A percentile compares a stretch with the other conserved stretches of the same genome.
phyloP scores from a whole-genome alignment of 1,140 invertebrate genomes.

The Babylonia areolata region DNA sequence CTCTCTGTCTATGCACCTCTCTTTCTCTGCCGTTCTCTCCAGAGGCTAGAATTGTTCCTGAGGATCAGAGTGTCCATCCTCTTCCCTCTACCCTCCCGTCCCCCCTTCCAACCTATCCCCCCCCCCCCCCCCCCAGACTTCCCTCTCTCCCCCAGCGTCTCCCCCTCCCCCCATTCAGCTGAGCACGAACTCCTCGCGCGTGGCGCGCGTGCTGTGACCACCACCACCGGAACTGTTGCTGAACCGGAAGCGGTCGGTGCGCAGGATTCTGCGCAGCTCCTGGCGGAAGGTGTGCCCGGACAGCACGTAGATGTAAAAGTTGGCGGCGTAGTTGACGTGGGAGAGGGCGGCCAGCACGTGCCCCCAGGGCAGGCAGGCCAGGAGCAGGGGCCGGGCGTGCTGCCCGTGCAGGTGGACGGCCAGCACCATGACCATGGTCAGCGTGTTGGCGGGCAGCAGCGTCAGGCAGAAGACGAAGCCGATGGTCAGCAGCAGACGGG shows the following conservation, averaged over 20 bases:
- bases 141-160: too few relatives aligned
- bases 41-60: too few relatives aligned
- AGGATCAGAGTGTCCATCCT: too few relatives aligned
- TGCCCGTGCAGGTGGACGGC: conserved; percentile 12
- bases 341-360: conserved; percentile 54
- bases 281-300: conserved; percentile 66
- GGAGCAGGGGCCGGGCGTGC: conserved; percentile 18
- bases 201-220: conserved; percentile 26
- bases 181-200: conserved; percentile 32
- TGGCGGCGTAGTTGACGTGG: conserved; percentile 64
- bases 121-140: too few relatives aligned
- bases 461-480: conserved; percentile 66
- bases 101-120: too few relatives aligned
- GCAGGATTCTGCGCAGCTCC: conserved; percentile 61
- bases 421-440: conserved; percentile 58
- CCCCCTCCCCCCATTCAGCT: neutral
- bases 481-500: conserved; percentile 64
- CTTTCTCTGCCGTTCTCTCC: too few relatives aligned
- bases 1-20: too few relatives aligned
- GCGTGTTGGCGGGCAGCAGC: conserved; percentile 60
- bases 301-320: conserved; percentile 69
- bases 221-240: neutral
- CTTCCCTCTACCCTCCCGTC: too few relatives aligned
- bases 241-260: conserved; percentile 37
- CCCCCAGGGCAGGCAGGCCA: conserved; percentile 49